Percentiles rank a stretch among this genome's conserved stretches.
These are phyloP conservation scores for Hyperoplus lanceolatus DNA, from an alignment of 2,797 vertebrate species.

Conservation along the genomic window DNA sequence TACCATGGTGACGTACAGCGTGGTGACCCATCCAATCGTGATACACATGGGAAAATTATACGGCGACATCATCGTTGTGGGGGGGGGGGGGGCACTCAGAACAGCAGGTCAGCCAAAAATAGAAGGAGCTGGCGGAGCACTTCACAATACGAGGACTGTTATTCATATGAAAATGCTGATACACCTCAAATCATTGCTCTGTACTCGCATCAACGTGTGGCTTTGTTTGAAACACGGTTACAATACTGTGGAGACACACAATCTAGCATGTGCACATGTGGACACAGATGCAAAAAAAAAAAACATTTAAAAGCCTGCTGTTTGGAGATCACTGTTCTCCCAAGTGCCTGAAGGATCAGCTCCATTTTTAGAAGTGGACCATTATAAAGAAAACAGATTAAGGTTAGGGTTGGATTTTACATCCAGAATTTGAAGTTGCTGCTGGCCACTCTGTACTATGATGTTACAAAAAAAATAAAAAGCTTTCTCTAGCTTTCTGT, in stretches of 20 bases:
- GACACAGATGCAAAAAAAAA: constrained; percentile 9
- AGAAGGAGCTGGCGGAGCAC: constrained; percentile 43
- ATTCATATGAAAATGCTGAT: constrained; percentile 34
- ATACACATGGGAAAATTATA: constrained; percentile 39
- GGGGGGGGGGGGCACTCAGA: constrained; percentile 55
- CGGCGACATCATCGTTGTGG: constrained; percentile 56
- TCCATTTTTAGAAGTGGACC: background rate
- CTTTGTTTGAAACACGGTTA: background rate
- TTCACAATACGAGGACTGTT: constrained; percentile 31
- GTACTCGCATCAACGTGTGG: constrained; percentile 5
- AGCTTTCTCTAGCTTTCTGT: constrained; percentile 20
- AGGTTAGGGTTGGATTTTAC: constrained; percentile 8
- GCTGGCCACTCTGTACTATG: constrained; percentile 3
- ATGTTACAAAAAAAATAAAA: too few species aligned
- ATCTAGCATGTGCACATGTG: background rate
- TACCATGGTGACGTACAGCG: constrained; percentile 47
- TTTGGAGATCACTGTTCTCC: constrained; percentile 15
- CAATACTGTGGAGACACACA: background rate
- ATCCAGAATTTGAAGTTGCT: constrained; percentile 23
- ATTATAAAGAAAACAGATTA: constrained; percentile 18
- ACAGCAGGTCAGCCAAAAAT: constrained; percentile 60
- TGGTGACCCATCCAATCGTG: constrained; percentile 15
- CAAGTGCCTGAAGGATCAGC: constrained; percentile 9
- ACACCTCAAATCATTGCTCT: constrained; percentile 36
- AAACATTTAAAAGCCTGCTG: background rate